These are phyloP conservation scores for Thereva nobilitata DNA, from an alignment of 2,888 invertebrate genomes.

Conservation along the genomic window DNA sequence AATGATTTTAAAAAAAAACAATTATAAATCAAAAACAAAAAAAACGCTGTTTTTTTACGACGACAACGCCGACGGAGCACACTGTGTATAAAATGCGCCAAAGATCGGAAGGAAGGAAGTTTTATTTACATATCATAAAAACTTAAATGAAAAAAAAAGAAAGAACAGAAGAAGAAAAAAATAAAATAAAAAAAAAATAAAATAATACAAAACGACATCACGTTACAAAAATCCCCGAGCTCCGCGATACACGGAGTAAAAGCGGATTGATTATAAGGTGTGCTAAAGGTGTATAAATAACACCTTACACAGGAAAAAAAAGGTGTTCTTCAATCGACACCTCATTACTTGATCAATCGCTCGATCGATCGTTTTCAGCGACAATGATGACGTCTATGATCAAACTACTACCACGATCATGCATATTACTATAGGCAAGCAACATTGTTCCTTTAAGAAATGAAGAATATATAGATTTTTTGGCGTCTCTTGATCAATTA, in stretches of 20 bases:
- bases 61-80: background rate
- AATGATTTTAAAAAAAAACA: too few relatives aligned
- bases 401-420: too few relatives aligned
- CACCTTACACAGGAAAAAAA: conserved; percentile 13
- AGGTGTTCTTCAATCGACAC: conserved; percentile 27
- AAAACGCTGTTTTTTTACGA: too few relatives aligned
- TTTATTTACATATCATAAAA: conserved; percentile 40
- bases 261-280: background rate
- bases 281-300: conserved; percentile 26
- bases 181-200: background rate
- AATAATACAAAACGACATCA: too few relatives aligned
- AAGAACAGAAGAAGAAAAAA: conserved; percentile 25
- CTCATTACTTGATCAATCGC: conserved; percentile 33
- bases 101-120: conserved; percentile 43
- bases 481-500: too few relatives aligned
- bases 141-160: conserved; percentile 27
- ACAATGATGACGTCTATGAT: too few relatives aligned
- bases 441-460: too few relatives aligned
- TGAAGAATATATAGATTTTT: too few relatives aligned
- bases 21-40: too few relatives aligned
- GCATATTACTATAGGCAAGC: too few relatives aligned
- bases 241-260: too few relatives aligned
- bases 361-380: background rate
- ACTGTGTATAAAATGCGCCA: conserved; percentile 18
- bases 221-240: too few relatives aligned